A percentile compares a stretch with the other conserved stretches of the same genome.
These are phyloP conservation scores for Parascotia fuliginaria DNA, from an alignment of 2,888 invertebrate species.

Conservation along the genomic window DNA sequence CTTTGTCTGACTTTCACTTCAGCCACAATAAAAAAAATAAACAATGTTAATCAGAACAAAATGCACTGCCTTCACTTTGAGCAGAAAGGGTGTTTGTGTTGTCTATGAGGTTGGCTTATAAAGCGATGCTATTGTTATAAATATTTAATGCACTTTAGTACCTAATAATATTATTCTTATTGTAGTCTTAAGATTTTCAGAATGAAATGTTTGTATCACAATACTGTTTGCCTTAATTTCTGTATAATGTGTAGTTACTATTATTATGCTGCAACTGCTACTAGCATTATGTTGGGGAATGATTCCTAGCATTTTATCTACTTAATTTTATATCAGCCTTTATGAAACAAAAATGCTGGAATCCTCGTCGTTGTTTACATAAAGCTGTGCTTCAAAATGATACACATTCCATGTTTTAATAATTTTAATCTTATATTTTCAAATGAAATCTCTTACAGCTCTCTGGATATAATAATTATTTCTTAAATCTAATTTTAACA, in stretches of 20 bases:
- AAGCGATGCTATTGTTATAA: constrained; percentile 29
- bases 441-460: constrained; percentile 11
- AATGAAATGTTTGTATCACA: too few species aligned
- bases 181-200: constrained; percentile 20
- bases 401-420: constrained; percentile 34
- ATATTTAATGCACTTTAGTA: neutral
- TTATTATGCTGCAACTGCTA: too few species aligned
- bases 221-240: too few species aligned
- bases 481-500: constrained; percentile 1
- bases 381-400: neutral
- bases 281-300: too few species aligned
- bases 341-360: too few species aligned
- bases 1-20: neutral
- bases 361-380: too few species aligned
- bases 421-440: constrained; percentile 10
- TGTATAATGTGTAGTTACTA: too few species aligned
- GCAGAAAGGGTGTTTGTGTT: constrained; percentile 17
- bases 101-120: constrained; percentile 37
- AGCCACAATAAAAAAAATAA: neutral
- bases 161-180: too few species aligned
- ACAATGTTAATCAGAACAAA: constrained; percentile 1
- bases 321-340: too few species aligned
- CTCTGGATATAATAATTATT: constrained; percentile 4
- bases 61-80: constrained; percentile 18
- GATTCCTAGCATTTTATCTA: too few species aligned